Base-by-base conservation (phyloP, 2,888 invertebrate species). In the Piscicola geometra region DNA sequence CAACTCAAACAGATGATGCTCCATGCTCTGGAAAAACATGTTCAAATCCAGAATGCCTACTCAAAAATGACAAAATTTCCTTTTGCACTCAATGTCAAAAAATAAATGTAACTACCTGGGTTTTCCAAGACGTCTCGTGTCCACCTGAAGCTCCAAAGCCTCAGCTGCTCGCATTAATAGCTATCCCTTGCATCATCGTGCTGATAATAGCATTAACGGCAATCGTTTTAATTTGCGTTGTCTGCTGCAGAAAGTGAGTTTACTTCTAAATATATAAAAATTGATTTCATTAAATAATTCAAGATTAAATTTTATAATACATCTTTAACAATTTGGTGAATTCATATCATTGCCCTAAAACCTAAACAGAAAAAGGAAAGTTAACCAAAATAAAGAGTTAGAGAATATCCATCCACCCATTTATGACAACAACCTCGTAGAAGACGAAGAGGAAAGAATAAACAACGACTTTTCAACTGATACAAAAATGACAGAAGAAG, bases 131-230 rank as follows among this genome's bases (percentile, higher is more conserved):
- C 64, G n/a, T 30, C 25, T 3, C 9, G 5, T 67, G 68, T 35
- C 68, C 30, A 32, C 9, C 12, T 64, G 9, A 12, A 9, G 12
- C 66, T 15, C 12, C 66, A 15, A 25, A n/a, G 12, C 66, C 66
- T 28, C 36, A 72, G 5, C 64, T 73, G 2, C 36, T 60, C 1
- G 60, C 21, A 35, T 30, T 73, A 15, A 60, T 73, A 32, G 64
- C 36, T 64, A 73, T 73, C 33, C 73, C 73, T 35, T 64, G 32
- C 64, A 35, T 73, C 35, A 25, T 73, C 25, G 36, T 36, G 1
- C 30, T 73, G 1, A 35, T 73, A 18, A 12, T 73, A 25, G 0
- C 25, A 3, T n/a, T 64, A 12, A 30, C 64, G 15, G 32, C 64
- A n/a, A 18, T 73, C 25, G 32, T 56, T 21, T 64, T 15, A 33